A percentile compares a stretch with the other conserved stretches of the same genome.
Conservation (phyloP, 2,888 invertebrate species). For the Loripinus fragilis region DNA sequence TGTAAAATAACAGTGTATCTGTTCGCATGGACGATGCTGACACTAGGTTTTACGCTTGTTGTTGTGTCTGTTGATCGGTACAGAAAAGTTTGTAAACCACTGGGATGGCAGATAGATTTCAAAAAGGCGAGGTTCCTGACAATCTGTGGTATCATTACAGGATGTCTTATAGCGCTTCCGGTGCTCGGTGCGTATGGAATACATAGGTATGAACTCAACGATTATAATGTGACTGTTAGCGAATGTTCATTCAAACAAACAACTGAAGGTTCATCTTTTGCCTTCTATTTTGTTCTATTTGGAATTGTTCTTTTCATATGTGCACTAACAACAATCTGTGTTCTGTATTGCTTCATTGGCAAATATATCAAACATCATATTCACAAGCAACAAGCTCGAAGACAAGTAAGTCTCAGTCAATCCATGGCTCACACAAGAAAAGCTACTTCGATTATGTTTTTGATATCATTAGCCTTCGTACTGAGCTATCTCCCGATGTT, state of each 20-base stretch:
- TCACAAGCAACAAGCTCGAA: slow-evolving; percentile 38
- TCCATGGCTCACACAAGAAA: slow-evolving; percentile 49
- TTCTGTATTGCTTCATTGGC: slow-evolving; percentile 54
- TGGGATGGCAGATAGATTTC: slow-evolving; percentile 67
- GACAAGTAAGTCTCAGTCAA: slow-evolving; percentile 43
- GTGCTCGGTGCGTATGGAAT: slow-evolving; percentile 44
- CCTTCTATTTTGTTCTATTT: slow-evolving; percentile 44
- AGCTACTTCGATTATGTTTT: slow-evolving; percentile 63
- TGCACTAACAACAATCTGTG: slow-evolving; percentile 46
- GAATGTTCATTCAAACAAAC: slow-evolving; percentile 50
- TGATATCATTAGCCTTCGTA: slow-evolving; percentile 60
- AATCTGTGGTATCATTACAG: slow-evolving; percentile 37
- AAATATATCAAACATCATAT: slow-evolving; percentile 47
- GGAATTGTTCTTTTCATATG: slow-evolving; percentile 45
- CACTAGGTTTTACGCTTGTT: slow-evolving; percentile 52
- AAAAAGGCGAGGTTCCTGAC: slow-evolving; percentile 54
- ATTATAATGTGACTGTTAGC: slow-evolving; percentile 27
- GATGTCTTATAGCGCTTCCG: slow-evolving; percentile 49
- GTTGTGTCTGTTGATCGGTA: slow-evolving; percentile 67
- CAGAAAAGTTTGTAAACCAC: slow-evolving; percentile 68
- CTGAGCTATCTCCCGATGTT: slow-evolving; percentile 60
- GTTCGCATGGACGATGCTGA: slow-evolving; percentile 46
- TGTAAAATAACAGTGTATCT: slow-evolving; percentile 56
- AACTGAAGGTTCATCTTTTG: slow-evolving; percentile 15
- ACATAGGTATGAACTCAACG: slow-evolving; percentile 19